Evolutionary conservation across 2,797 vertebrate genomes (phyloP), one percentile per base, ranked within the genome.

Genomic region (Thaleichthys pacificus): DNA sequence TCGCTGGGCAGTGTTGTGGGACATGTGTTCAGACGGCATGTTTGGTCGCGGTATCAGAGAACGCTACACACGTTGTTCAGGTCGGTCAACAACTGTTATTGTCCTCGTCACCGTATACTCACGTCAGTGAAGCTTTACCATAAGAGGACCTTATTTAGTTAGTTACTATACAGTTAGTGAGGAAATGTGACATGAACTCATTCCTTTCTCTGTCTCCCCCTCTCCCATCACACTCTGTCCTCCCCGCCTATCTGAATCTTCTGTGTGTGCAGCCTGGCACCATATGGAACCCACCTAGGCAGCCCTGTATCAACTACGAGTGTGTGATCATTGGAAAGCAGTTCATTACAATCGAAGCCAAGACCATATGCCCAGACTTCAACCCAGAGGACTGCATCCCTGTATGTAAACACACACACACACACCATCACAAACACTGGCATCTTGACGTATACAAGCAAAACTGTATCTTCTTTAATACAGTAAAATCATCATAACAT

Each of bases 21-120:
- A 74, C 57, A 9, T 97, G 95, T 47, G 90, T 91, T 60, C 94
- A 89, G 77, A 81, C 32, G 0, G 77, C 84, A 24, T 97, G 96
- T 65, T 1, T 88, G 11, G 19, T 83, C 17, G 54, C 19, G 0
- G 62, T 83, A 24, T 11, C 69, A 0, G 72, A 79, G 32, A 86
- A 88, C 58, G 35, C 73, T 60, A 82, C 80, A n/a, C 61, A 88
- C 21, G 26, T 72, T 32, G 61, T 92, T 54, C 28, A 78, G 79
- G 92, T 91, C 68, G 69, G 85, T 47, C 42, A 11, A 11, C 3
- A 47, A 47, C 14, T 14, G 9, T 12, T 47, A 47, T 47, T 47
- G 42, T 47, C 42, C 42, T 47, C 7, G 3, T 14, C 32, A 35
- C 6, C 8, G 32, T 8, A 35, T 35, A 35, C 32, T 35, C 32